Percentiles rank a stretch among this genome's conserved stretches.
These are phyloP conservation scores for Chaetoderma sp. DNA, from an alignment of 2,888 invertebrate genomes.

Conservation along the genomic window DNA sequence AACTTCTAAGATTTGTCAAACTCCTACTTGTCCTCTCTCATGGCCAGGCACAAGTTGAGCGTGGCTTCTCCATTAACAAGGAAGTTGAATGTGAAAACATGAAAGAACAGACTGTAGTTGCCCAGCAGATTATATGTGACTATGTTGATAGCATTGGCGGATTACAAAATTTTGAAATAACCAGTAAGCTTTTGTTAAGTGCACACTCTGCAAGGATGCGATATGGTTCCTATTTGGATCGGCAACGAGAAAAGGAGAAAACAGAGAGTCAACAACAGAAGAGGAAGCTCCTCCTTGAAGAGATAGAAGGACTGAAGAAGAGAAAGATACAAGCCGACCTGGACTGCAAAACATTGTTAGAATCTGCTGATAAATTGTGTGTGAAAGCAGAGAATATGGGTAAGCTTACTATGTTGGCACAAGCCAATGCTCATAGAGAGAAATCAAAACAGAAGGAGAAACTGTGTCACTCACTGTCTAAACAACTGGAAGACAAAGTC, in stretches of 20 bases:
- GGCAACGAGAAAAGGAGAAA: background rate
- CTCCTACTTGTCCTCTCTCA: constrained; percentile 14
- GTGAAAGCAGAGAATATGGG: background rate
- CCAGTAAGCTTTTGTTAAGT: background rate
- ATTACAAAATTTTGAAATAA: background rate
- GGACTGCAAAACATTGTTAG: background rate
- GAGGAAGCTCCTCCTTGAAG: background rate
- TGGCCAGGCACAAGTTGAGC: constrained; percentile 24
- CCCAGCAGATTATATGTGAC: background rate
- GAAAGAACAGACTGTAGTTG: background rate
- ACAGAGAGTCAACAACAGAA: background rate
- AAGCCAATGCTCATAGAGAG: too few species aligned
- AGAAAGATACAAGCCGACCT: background rate
- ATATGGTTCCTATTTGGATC: background rate
- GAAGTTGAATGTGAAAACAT: constrained; percentile 4
- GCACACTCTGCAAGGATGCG: background rate
- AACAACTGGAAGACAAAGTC: too few species aligned
- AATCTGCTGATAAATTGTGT: background rate
- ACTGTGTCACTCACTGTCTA: too few species aligned
- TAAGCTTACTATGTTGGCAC: too few species aligned
- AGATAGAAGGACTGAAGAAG: background rate
- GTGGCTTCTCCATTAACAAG: constrained; percentile 21
- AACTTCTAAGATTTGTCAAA: constrained; percentile 13
- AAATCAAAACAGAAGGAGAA: too few species aligned
- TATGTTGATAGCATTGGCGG: background rate